Evolutionary conservation across 2,888 invertebrate genomes (phyloP).

Genomic region (Byasa hedistus): DNA sequence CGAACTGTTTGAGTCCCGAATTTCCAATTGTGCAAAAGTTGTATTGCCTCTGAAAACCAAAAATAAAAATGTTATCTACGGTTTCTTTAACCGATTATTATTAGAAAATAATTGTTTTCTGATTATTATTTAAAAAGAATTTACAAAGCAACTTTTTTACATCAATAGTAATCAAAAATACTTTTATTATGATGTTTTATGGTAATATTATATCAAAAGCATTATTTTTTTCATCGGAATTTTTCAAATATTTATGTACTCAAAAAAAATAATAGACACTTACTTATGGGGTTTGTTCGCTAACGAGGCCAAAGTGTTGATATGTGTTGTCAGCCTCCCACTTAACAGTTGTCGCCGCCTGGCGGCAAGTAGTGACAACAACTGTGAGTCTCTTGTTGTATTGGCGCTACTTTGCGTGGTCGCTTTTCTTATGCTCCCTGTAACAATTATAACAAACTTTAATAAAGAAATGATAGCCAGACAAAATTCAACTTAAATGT

Average conservation of each 20-base stretch:
- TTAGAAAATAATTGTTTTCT: too few relatives aligned
- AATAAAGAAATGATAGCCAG: not conserved
- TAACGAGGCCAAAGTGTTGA: slow-evolving; percentile 67
- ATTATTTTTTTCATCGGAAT: not conserved
- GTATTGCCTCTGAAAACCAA: slow-evolving; percentile 66
- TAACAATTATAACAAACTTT: slow-evolving; percentile 40
- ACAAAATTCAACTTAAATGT: not conserved
- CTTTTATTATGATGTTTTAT: not conserved
- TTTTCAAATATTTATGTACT: not conserved
- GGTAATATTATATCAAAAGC: not conserved
- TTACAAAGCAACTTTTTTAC: not conserved
- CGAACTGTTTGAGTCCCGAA: slow-evolving; percentile 64
- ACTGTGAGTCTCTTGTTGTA: slow-evolving; percentile 77
- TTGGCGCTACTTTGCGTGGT: slow-evolving; percentile 63
- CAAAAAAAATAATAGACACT: slow-evolving; percentile 37
- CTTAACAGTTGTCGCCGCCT: slow-evolving; percentile 80
- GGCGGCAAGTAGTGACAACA: slow-evolving; percentile 81
- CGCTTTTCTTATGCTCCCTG: slow-evolving; percentile 59
- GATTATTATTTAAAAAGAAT: not conserved
- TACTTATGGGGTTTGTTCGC: slow-evolving; percentile 71
- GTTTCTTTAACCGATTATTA: not conserved
- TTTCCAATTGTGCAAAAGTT: slow-evolving; percentile 71
- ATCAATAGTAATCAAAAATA: too few relatives aligned
- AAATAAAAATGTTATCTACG: not conserved
- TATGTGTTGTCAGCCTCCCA: slow-evolving; percentile 75